Evolutionary conservation across 2,888 invertebrate genomes (phyloP).

Genomic region (Ophion slaviceki): DNA sequence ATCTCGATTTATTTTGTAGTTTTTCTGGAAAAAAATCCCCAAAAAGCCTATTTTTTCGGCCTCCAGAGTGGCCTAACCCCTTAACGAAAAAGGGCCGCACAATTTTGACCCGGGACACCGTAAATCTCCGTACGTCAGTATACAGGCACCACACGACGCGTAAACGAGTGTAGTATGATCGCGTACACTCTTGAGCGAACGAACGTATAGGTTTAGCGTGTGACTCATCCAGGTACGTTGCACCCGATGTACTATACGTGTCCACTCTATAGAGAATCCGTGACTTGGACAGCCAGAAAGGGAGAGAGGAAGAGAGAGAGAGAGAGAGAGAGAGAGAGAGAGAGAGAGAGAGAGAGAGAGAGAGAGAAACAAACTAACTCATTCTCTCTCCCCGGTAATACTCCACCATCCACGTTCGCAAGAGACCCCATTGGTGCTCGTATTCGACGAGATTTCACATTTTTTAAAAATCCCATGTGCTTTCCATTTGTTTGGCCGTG

Average conservation of each 20-base stretch:
- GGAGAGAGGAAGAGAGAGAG: not conserved
- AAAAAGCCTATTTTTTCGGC: too few species aligned
- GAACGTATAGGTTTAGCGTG: conserved; percentile 71
- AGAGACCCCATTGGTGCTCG: conserved; percentile 42
- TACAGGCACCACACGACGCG: conserved; percentile 17
- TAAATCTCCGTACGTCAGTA: conserved; percentile 6
- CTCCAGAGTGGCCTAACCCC: too few species aligned
- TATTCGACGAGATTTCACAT: conserved; percentile 44
- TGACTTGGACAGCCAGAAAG: conserved; percentile 18
- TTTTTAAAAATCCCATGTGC: conserved; percentile 24
- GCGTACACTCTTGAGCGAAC: conserved; percentile 63
- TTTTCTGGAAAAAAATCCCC: too few species aligned
- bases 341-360: not conserved
- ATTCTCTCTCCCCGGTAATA: conserved; percentile 26
- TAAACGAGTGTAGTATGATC: conserved; percentile 55
- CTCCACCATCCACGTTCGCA: not conserved
- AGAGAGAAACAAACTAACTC: conserved; percentile 4
- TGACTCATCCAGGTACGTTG: conserved; percentile 81
- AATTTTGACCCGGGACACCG: not conserved
- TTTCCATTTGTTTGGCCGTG: conserved; percentile 38
- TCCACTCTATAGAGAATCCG: conserved; percentile 67
- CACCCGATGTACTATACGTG: conserved; percentile 74
- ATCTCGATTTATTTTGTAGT: too few species aligned
- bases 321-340: conserved; percentile 1
- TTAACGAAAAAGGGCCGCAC: not conserved